Evolutionary conservation across 1,140 invertebrate species (phyloP).

Genomic region (Liolophura sinensis): DNA sequence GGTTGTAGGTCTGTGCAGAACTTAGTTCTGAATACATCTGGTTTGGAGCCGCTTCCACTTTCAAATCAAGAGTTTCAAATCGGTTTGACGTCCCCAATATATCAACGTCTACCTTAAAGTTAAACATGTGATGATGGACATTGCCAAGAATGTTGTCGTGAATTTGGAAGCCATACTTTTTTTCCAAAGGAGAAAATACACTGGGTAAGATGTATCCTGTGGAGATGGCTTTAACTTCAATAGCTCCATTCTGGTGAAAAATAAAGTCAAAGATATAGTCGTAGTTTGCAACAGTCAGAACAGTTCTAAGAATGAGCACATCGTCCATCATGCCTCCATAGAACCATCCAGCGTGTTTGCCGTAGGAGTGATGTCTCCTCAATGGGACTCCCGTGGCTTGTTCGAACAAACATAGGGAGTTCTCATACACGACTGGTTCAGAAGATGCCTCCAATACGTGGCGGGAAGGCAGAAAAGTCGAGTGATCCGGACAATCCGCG

Average conservation of each 20-base stretch:
- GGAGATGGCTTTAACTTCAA: constrained; percentile 28
- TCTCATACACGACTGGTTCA: constrained; percentile 8
- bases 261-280: constrained; percentile 47
- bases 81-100: constrained; percentile 27
- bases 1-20: constrained; percentile 8
- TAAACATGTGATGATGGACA: constrained; percentile 30
- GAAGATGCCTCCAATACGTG: constrained; percentile 17
- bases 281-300: constrained; percentile 35
- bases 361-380: constrained; percentile 27
- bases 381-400: constrained; percentile 35
- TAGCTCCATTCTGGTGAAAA: constrained; percentile 41
- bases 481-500: constrained; percentile 45
- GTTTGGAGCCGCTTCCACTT: constrained; percentile 8
- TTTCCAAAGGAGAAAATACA: constrained; percentile 16
- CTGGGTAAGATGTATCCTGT: constrained; percentile 29
- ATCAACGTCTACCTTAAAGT: constrained; percentile 41
- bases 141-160: constrained; percentile 16
- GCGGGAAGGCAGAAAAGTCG: constrained; percentile 27
- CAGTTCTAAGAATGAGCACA: constrained; percentile 35
- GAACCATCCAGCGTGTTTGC: constrained; percentile 12
- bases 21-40: constrained; percentile 10
- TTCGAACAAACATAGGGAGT: constrained; percentile 48
- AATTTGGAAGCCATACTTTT: constrained; percentile 29
- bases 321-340: constrained; percentile 29
- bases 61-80: constrained; percentile 28